Evolutionary conservation across 1,140 invertebrate genomes (phyloP).

Genomic region (Diprion similis): DNA sequence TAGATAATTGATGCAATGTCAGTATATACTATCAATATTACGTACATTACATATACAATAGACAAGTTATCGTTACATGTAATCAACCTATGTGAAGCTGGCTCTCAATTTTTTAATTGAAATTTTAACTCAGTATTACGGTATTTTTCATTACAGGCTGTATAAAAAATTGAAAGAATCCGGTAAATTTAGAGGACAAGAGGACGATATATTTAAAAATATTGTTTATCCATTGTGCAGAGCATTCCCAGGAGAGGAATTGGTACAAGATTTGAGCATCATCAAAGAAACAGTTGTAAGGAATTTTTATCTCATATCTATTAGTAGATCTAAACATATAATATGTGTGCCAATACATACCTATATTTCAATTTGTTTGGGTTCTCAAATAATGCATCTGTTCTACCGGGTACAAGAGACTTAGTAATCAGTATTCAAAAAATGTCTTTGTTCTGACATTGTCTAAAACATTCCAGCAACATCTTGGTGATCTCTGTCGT

Average conservation of each 20-base stretch:
- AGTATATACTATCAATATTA: no score
- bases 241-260: constrained; percentile 48
- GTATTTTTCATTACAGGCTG: constrained; percentile 37
- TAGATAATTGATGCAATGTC: no score
- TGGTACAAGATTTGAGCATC: constrained; percentile 42
- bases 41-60: not conserved
- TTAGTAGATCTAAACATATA: no score
- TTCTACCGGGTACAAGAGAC: no score
- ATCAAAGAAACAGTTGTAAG: constrained; percentile 54
- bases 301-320: not conserved
- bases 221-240: constrained; percentile 51
- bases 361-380: no score
- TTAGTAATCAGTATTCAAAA: no score
- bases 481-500: constrained; percentile 51
- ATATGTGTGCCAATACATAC: no score
- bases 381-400: no score
- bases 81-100: not conserved
- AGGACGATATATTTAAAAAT: constrained; percentile 48
- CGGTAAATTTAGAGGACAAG: constrained; percentile 42
- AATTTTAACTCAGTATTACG: no score
- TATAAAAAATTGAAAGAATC: constrained; percentile 52
- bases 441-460: not conserved
- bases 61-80: not conserved
- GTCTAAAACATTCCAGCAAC: constrained; percentile 45
- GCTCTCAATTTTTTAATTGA: not conserved